Evolutionary conservation across 2,888 invertebrate genomes (phyloP), one percentile per base, ranked within the genome.

Genomic region (Elmis aenea): DNA sequence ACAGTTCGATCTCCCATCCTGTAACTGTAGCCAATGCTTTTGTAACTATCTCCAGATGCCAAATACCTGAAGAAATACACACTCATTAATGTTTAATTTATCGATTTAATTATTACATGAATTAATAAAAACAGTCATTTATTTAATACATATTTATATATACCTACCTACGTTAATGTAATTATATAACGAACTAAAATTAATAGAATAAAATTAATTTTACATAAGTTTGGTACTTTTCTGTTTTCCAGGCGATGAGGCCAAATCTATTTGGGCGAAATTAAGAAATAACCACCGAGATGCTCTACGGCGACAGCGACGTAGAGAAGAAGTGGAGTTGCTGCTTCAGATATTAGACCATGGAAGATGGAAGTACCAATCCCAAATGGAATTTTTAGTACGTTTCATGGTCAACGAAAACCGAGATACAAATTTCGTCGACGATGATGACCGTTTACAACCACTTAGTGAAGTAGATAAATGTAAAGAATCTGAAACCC

Each of bases 1-100:
- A 51, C 46, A 5, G 46, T 51, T 33, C 49, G 34, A 13, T 47
- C 38, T 11, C 42, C 40, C 42, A 48, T 33, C 31, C 46, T 34
- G 31, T 46, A 51, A 23, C 36, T 44, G 24, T 42, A 43, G 3
- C 28, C 48, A 15, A 50, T 48, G 33, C 34, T 46, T 35, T 35
- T 41, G 26, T 42, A 48, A 9, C 28, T 42, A 30, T 48, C 35
- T 25, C 48, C 46, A 22, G 45, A 18, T 8, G 48, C 42, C 10
- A 51, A 33, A 36, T 42, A 50, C 34, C 48, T 49, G 26, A 22
- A 41, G 29, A 21, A 15, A 18, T n/a, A n/a, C n/a, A n/a, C n/a
- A n/a, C n/a, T n/a, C n/a, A n/a, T n/a, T 10, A 12, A 11, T 15
- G 27, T 21, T 16, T 20, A n/a, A 18, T 29, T 10, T 8, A 21